Conservation (phyloP, 2,113 vertebrate species). For the Clupea harengus region DNA sequence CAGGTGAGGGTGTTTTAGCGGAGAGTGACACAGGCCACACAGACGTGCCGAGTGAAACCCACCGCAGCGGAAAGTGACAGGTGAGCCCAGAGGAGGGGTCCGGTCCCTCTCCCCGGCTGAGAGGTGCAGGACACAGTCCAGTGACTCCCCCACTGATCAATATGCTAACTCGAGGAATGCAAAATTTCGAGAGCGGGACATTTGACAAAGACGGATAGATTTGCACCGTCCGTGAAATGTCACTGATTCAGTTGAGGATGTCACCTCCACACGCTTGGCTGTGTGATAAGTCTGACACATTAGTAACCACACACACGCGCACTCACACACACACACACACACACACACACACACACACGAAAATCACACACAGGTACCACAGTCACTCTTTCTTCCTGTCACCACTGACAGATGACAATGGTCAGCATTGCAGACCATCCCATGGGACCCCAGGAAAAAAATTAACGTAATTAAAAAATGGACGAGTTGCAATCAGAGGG, state of each 20-base stretch:
- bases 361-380: constrained; percentile 1
- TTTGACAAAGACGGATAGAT: constrained; percentile 83
- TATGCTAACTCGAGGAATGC: constrained; percentile 79
- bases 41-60: constrained; percentile 54
- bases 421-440: constrained; percentile 68
- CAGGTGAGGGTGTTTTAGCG: not conserved
- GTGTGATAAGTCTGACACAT: constrained; percentile 79
- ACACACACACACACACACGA: not conserved
- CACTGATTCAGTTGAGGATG: constrained; percentile 82
- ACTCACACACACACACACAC: constrained; percentile 8
- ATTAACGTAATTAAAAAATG: constrained; percentile 79
- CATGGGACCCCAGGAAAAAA: constrained; percentile 70
- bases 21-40: not conserved
- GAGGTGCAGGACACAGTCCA: constrained; percentile 59
- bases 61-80: constrained; percentile 62
- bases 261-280: constrained; percentile 75
- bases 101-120: not conserved
- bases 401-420: constrained; percentile 77
- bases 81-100: not conserved
- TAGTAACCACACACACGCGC: not conserved
- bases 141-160: constrained; percentile 71
- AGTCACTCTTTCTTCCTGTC: constrained; percentile 59
- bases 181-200: constrained; percentile 63
- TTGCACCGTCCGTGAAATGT: constrained; percentile 82
- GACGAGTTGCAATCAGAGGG: constrained; percentile 72